Percentiles rank a stretch among this genome's conserved stretches.
Evolutionary conservation across 2,888 invertebrate species (phyloP).

Genomic region (Vesta saturnalis): DNA sequence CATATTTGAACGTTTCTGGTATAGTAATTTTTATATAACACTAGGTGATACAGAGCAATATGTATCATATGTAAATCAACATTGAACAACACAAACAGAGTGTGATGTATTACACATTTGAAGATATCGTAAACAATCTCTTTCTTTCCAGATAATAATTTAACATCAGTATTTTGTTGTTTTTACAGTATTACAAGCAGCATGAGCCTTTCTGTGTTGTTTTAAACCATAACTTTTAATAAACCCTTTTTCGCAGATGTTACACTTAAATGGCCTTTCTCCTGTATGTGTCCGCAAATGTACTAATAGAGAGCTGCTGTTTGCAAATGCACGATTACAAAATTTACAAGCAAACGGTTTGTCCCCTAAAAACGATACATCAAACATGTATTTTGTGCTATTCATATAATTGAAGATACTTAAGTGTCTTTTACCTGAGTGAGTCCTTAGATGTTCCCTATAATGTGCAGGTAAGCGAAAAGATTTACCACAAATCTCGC

Average conservation of each 20-base stretch:
- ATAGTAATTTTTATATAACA: too few relatives aligned
- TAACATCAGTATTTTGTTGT: too few relatives aligned
- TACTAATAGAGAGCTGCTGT: slow-evolving; percentile 35
- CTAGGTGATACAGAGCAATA: too few relatives aligned
- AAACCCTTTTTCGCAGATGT: slow-evolving; percentile 41
- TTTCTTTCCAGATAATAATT: too few relatives aligned
- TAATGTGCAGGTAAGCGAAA: slow-evolving; percentile 35
- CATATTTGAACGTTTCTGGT: too few relatives aligned
- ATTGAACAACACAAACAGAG: too few relatives aligned
- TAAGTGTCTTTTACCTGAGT: slow-evolving; percentile 37
- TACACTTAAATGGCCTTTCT: slow-evolving; percentile 41
- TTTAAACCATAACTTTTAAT: slow-evolving; percentile 38
- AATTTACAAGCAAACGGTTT: slow-evolving; percentile 46
- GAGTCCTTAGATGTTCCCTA: slow-evolving; percentile 42
- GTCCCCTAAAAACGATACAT: slow-evolving; percentile 42
- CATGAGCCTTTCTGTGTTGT: slow-evolving; percentile 35
- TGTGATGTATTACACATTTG: too few relatives aligned
- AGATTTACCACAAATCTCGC: slow-evolving; percentile 37
- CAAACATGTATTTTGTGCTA: too few relatives aligned
- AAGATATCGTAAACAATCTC: too few relatives aligned
- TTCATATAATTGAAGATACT: background rate
- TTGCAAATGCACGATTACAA: slow-evolving; percentile 44
- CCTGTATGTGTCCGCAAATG: slow-evolving; percentile 42
- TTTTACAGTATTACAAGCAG: slow-evolving; percentile 16
- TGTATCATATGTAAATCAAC: too few relatives aligned